Base-by-base conservation (phyloP, 2,888 invertebrate species). In the Prionchulus punctatus region DNA sequence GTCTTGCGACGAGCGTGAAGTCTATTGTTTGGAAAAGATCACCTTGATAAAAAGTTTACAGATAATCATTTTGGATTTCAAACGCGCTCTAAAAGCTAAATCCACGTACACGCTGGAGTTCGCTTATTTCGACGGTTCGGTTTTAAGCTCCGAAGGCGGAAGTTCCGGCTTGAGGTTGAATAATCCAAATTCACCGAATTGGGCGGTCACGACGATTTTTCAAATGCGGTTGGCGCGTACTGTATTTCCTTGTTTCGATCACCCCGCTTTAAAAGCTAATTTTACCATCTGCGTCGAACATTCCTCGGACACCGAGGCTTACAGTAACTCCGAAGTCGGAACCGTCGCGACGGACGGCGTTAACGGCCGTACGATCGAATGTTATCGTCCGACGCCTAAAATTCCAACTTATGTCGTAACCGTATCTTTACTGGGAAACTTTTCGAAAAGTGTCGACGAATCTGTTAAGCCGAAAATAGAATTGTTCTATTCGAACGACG, bases 161-260 rank as follows among this genome's bases (percentile, higher is more conserved):
- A 18, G 36, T 36, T 18, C 18, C 18, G 12, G 36, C 36, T 12
- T 7, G 36, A 36, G 12, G 7, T 36, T 36, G 12, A 36, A 36
- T n/a, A n/a, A n/a, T n/a, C n/a, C n/a, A 36, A 36, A 7, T 36
- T 36, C 18, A 18, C 36, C 36, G 18, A 45, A 23, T 23, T 45
- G 18, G 18, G 18, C 12, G 12, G 4, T 12, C 18, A n/a, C 45
- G 4, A 49, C 50, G 4, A 12, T 49, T 7, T 49, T 49, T 30
- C 28, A 49, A 49, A 49, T 49, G 50, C 26, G 50, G 12, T 30
- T 49, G 28, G 50, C 50, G 7, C 26, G 50, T 7, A 28, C 50
- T 7, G 50, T 28, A 12, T 28, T 49, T 26, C 50, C 50, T 30
- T 49, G 50, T 21, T 49, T 49, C 50, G 50, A 49, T 30, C 50